Percentiles rank a stretch among this genome's conserved stretches.
These are phyloP conservation scores for Syngnathoides biaculeatus DNA, from an alignment of 2,113 vertebrate genomes.

Conservation along the genomic window DNA sequence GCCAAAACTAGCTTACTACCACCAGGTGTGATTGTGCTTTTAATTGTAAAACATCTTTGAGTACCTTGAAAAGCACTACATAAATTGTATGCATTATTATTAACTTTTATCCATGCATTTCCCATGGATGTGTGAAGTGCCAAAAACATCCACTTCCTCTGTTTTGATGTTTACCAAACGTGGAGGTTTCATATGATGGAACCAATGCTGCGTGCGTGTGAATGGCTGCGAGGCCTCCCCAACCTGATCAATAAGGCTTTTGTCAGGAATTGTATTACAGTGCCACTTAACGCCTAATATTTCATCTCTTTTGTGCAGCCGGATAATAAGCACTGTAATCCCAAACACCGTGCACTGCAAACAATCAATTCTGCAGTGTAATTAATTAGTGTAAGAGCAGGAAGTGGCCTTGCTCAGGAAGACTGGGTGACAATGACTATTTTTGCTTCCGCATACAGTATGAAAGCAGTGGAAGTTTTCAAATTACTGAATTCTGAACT, in stretches of 20 bases:
- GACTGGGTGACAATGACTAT: slow-evolving; percentile 36
- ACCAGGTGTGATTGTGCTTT: too few relatives aligned
- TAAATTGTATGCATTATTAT: too few relatives aligned
- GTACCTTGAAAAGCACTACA: too few relatives aligned
- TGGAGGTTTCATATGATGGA: not conserved
- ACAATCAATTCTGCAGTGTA: slow-evolving; percentile 72
- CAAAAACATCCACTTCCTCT: not conserved
- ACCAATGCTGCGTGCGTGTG: slow-evolving; percentile 40
- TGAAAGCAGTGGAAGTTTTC: too few relatives aligned
- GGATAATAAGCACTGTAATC: slow-evolving; percentile 72
- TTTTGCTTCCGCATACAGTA: slow-evolving; percentile 7
- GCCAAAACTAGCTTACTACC: too few relatives aligned
- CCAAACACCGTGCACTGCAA: slow-evolving; percentile 60
- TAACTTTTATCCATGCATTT: too few relatives aligned
- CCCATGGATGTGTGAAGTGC: not conserved
- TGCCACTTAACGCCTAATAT: slow-evolving; percentile 77
- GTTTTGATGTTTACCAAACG: not conserved
- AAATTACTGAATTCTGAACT: slow-evolving; percentile 12
- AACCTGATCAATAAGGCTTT: slow-evolving; percentile 75
- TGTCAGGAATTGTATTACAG: slow-evolving; percentile 74
- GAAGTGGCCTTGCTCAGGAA: slow-evolving; percentile 41
- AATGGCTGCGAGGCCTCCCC: slow-evolving; percentile 57
- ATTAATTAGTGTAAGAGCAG: slow-evolving; percentile 66
- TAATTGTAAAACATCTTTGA: too few relatives aligned
- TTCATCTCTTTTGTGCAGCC: slow-evolving; percentile 72